A percentile compares a stretch with the other conserved stretches of the same genome.
phyloP scores from a whole-genome alignment of 2,113 vertebrate species.

The Cochlearius cochlearius region DNA sequence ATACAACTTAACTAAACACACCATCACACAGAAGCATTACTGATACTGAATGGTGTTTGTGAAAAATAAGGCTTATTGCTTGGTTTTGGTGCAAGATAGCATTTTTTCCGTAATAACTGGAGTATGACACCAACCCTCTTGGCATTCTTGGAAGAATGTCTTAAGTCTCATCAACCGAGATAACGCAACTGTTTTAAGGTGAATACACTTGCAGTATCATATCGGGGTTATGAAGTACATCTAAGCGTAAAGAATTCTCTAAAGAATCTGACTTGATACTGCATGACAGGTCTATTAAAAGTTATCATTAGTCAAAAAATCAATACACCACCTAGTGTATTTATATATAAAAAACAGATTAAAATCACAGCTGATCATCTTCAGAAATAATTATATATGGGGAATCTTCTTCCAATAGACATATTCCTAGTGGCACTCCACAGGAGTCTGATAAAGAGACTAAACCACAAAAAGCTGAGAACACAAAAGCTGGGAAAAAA shows the following conservation, averaged over 20 bases:
- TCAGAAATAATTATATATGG: background rate
- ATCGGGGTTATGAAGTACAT: background rate
- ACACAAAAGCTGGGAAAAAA: background rate
- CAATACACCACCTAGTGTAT: conserved; percentile 1
- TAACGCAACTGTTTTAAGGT: background rate
- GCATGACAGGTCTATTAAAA: conserved; percentile 47
- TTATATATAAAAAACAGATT: conserved; percentile 10
- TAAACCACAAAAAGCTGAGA: background rate
- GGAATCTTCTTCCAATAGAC: background rate
- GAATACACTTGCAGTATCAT: background rate
- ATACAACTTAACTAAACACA: background rate
- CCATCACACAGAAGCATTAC: background rate
- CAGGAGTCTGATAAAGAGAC: background rate
- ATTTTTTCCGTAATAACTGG: background rate
- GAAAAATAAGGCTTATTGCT: background rate
- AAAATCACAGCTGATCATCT: conserved; percentile 25
- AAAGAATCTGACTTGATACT: conserved; percentile 31
- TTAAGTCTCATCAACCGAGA: conserved; percentile 11
- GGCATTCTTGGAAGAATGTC: background rate
- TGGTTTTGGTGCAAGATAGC: background rate
- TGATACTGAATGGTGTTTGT: background rate
- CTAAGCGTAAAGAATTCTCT: conserved; percentile 8
- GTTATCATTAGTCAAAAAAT: conserved; percentile 43
- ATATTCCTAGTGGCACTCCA: background rate
- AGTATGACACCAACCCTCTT: background rate